Evolutionary conservation across 2,797 vertebrate species (phyloP).

Genomic region (Coilia nasus): DNA sequence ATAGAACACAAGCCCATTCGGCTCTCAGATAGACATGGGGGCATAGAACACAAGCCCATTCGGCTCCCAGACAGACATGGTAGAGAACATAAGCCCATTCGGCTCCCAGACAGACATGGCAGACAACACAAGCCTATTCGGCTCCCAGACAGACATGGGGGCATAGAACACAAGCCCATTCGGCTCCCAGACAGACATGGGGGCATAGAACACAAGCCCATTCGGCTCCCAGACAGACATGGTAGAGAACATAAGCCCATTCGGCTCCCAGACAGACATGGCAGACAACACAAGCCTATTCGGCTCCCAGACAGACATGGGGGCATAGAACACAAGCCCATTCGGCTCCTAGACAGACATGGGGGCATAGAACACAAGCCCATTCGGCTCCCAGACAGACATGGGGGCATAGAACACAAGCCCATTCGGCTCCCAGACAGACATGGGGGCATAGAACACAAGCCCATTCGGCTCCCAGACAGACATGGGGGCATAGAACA

Average conservation of each 20-base stretch:
- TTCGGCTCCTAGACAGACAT: not conserved
- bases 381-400: no score
- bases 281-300: not conserved
- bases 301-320: no score
- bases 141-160: no score
- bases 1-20: not conserved
- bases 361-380: not conserved
- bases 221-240: no score
- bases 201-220: not conserved
- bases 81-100: not conserved
- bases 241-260: not conserved
- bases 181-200: not conserved
- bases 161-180: not conserved
- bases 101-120: constrained; percentile 1
- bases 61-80: no score
- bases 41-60: not conserved
- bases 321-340: not conserved
- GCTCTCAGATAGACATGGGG: not conserved
- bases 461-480: no score
- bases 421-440: not conserved
- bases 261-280: constrained; percentile 1
- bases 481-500: no score
- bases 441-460: not conserved
- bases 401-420: no score
- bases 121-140: not conserved